phyloP scores from a whole-genome alignment of 2,113 vertebrate species.

The Cryptomyrus ogoouensis region DNA sequence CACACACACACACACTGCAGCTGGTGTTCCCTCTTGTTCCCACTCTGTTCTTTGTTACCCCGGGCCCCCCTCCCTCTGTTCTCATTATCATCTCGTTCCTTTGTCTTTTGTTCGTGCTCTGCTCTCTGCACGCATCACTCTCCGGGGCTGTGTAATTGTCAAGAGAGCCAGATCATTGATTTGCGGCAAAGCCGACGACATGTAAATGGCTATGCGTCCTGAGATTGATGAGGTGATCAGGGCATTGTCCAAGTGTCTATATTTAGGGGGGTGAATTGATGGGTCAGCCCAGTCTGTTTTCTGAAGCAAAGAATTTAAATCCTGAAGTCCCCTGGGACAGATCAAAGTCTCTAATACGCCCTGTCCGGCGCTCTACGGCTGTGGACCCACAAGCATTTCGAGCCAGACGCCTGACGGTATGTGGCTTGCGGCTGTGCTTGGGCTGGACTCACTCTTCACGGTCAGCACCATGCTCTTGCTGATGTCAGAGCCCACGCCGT shows the following conservation, averaged over 20 bases:
- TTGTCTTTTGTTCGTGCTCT: conserved; percentile 20
- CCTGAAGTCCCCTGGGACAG: not conserved
- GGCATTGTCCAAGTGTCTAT: not conserved
- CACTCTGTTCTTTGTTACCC: not conserved
- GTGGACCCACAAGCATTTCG: not conserved
- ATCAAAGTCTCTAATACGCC: not conserved
- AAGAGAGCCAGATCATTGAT: conserved; percentile 13
- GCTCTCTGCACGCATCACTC: conserved; percentile 3
- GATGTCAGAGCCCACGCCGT: conserved; percentile 95
- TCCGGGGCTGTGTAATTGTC: conserved; percentile 13
- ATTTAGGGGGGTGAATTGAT: conserved; percentile 2
- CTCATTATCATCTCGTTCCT: conserved; percentile 15
- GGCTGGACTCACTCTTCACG: conserved; percentile 81
- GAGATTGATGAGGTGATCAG: conserved; percentile 12
- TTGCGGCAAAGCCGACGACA: not conserved
- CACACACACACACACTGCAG: conserved; percentile 26
- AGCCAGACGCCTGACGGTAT: not conserved
- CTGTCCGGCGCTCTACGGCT: not conserved
- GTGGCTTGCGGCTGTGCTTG: conserved; percentile 10
- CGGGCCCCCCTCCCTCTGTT: not conserved
- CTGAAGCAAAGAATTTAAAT: conserved; percentile 12
- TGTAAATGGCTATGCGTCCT: not conserved
- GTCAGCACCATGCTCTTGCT: conserved; percentile 99
- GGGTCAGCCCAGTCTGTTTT: conserved; percentile 20
- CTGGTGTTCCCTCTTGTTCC: conserved; percentile 21